Evolutionary conservation across 2,797 vertebrate genomes (phyloP).

Genomic region (Acrossocheilus wenchowensis): DNA sequence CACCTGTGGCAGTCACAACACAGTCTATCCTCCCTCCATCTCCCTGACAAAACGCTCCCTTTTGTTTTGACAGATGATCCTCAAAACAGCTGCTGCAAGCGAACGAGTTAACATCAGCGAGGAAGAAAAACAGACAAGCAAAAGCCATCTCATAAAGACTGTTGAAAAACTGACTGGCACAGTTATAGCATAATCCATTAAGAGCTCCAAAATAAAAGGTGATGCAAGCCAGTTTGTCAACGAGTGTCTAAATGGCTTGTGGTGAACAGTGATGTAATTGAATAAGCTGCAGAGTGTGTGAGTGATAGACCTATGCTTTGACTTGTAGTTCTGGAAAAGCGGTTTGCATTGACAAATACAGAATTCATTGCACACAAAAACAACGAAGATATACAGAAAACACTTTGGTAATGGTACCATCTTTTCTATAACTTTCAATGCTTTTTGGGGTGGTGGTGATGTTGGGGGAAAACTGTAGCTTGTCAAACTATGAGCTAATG

Average conservation of each 20-base stretch:
- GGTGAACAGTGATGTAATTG: constrained; percentile 75
- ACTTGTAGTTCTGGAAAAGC: constrained; percentile 61
- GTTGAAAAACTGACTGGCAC: constrained; percentile 74
- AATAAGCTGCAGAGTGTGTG: constrained; percentile 69
- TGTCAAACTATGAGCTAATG: not conserved
- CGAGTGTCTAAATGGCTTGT: constrained; percentile 78
- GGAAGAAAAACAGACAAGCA: constrained; percentile 35
- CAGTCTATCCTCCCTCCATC: constrained; percentile 61
- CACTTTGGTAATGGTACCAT: not conserved
- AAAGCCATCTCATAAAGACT: constrained; percentile 72
- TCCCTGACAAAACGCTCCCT: constrained; percentile 68
- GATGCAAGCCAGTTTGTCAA: constrained; percentile 79
- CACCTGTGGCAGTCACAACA: constrained; percentile 79
- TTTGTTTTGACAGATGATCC: constrained; percentile 84
- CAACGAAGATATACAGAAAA: not conserved
- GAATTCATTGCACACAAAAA: not conserved
- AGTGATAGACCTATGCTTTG: constrained; percentile 71
- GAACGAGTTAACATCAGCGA: constrained; percentile 56
- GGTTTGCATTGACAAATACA: constrained; percentile 8
- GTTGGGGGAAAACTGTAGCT: not conserved
- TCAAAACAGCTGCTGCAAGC: constrained; percentile 78
- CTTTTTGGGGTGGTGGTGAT: not conserved
- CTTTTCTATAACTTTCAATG: not conserved
- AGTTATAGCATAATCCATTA: constrained; percentile 86
- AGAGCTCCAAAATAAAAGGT: constrained; percentile 76